A percentile compares a stretch with the other conserved stretches of the same genome.
These are phyloP conservation scores for Eonycteris spelaea DNA, from an alignment of 2,113 vertebrate species.

Conservation along the genomic window DNA sequence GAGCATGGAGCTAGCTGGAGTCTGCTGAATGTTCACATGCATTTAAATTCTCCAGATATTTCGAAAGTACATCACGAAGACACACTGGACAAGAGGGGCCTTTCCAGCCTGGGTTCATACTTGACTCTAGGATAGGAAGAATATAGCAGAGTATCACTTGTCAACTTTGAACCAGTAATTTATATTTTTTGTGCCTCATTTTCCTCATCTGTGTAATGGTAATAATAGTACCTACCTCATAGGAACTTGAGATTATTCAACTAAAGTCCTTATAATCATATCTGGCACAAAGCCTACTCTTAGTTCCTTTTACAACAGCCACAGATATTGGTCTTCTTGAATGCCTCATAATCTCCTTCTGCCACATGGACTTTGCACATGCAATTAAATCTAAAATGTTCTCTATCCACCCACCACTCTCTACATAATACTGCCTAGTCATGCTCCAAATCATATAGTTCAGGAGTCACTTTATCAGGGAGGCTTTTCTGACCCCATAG, in stretches of 20 bases:
- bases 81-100: neutral
- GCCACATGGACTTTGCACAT: neutral
- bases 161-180: constrained; percentile 17
- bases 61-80: neutral
- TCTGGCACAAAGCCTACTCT: neutral
- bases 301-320: neutral
- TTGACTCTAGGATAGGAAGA: neutral
- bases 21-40: neutral
- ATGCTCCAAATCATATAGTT: neutral
- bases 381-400: neutral
- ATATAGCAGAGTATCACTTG: neutral
- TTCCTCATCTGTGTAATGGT: constrained; percentile 17
- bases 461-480: neutral
- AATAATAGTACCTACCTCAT: neutral
- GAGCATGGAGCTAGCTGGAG: neutral
- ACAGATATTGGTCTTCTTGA: neutral
- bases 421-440: neutral
- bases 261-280: neutral
- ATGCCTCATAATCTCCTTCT: neutral
- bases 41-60: neutral
- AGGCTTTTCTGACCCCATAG: neutral
- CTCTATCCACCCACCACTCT: neutral
- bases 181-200: neutral
- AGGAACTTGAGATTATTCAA: constrained; percentile 8
- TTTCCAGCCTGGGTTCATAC: neutral